These are phyloP conservation scores for Eidolon helvum DNA, from an alignment of 2,113 vertebrate species.

Conservation along the genomic window DNA sequence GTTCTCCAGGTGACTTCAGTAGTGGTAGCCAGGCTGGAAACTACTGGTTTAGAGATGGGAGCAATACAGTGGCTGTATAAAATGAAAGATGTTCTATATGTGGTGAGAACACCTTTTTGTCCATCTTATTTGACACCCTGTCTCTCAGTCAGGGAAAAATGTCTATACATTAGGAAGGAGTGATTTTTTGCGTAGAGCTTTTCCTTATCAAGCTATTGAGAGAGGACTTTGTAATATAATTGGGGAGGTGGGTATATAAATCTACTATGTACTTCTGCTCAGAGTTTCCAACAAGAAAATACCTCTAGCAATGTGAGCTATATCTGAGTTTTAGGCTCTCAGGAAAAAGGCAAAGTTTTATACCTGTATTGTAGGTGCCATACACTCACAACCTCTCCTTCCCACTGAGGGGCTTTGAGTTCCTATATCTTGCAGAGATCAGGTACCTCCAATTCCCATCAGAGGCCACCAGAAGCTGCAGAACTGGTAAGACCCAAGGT, in stretches of 20 bases:
- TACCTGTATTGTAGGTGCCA: neutral
- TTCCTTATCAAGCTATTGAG: neutral
- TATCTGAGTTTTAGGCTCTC: neutral
- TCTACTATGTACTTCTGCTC: neutral
- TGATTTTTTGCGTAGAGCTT: neutral
- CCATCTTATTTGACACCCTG: neutral
- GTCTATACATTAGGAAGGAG: neutral
- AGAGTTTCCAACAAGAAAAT: neutral
- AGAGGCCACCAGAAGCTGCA: neutral
- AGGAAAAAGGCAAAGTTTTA: neutral
- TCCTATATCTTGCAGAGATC: neutral
- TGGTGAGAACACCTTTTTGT: neutral
- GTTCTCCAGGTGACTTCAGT: neutral
- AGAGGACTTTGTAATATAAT: neutral
- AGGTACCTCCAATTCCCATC: neutral
- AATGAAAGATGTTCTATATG: neutral
- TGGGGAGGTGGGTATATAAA: neutral
- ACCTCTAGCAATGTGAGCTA: neutral
- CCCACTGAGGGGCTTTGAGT: neutral
- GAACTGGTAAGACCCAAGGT: neutral
- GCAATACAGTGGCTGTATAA: neutral
- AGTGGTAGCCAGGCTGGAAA: neutral
- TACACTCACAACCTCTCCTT: neutral
- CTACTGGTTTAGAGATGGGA: neutral
- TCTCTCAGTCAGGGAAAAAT: neutral